These are phyloP conservation scores for Cathartes aura DNA, from an alignment of 2,113 vertebrate genomes.

Conservation along the genomic window DNA sequence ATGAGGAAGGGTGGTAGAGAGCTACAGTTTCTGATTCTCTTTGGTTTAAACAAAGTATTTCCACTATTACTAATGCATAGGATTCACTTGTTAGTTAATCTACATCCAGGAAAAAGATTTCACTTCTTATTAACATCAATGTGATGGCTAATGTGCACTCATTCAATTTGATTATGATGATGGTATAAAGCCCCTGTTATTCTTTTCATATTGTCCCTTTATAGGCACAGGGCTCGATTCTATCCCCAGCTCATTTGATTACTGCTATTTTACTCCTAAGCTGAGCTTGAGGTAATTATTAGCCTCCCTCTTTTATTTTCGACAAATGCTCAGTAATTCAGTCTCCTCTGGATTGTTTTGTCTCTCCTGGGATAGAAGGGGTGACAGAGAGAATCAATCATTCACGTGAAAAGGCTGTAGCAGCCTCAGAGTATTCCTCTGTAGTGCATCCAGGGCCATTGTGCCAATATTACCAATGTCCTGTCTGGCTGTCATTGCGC, in stretches of 20 bases:
- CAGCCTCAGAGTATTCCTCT: background rate
- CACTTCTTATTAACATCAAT: background rate
- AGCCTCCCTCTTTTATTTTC: background rate
- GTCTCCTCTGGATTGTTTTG: background rate
- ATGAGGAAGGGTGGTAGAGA: background rate
- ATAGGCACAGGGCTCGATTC: background rate
- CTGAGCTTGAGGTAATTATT: background rate
- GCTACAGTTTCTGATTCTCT: background rate
- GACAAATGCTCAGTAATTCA: background rate
- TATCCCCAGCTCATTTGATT: background rate
- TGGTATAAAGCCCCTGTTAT: background rate
- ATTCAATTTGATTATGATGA: background rate
- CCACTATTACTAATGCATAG: background rate
- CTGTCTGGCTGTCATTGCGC: background rate
- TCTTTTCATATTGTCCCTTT: background rate
- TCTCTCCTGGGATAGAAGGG: background rate
- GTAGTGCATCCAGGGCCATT: background rate
- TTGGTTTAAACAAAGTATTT: background rate
- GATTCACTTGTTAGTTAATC: background rate
- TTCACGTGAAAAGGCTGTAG: background rate
- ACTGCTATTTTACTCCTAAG: constrained; percentile 1
- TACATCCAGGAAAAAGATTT: background rate
- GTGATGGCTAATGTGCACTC: background rate
- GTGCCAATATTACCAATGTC: background rate
- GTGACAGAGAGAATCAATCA: background rate